Percentiles rank a stretch among this genome's conserved stretches.
Conservation (phyloP, 2,113 vertebrate species). For the Eudyptes chrysolophus region DNA sequence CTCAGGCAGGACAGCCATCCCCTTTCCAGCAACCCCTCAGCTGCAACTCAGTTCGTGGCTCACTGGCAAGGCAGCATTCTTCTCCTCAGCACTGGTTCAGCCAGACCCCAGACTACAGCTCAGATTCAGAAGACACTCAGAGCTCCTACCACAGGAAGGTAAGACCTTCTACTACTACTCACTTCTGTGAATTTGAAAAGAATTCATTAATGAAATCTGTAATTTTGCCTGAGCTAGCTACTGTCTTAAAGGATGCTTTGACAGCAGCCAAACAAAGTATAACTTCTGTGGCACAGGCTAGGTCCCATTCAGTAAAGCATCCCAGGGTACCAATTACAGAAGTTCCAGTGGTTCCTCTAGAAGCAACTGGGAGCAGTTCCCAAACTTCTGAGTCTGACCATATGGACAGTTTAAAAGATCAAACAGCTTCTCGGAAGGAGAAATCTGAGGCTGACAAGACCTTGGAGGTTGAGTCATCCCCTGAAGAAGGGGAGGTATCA, state of each 20-base stretch:
- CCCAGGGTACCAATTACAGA: neutral
- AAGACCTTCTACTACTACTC: slow-evolving; percentile 50
- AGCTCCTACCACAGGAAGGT: slow-evolving; percentile 36
- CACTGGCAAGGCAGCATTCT: slow-evolving; percentile 34
- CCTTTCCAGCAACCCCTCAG: slow-evolving; percentile 17
- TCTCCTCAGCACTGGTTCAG: slow-evolving; percentile 24
- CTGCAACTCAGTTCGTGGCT: neutral
- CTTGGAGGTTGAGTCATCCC: neutral
- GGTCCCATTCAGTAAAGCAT: neutral
- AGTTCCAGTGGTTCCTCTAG: slow-evolving; percentile 26
- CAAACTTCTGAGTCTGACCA: neutral
- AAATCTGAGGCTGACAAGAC: neutral
- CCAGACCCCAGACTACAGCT: slow-evolving; percentile 41
- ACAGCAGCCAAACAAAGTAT: slow-evolving; percentile 34
- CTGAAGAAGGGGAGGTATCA: neutral
- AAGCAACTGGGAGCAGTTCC: slow-evolving; percentile 10
- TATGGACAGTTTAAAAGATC: neutral
- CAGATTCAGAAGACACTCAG: slow-evolving; percentile 59
- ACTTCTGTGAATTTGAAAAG: slow-evolving; percentile 38
- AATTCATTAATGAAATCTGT: slow-evolving; percentile 48
- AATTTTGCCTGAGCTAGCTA: slow-evolving; percentile 50
- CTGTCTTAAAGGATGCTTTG: slow-evolving; percentile 53
- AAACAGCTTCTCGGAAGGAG: neutral
- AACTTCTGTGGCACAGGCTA: neutral
- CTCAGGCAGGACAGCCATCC: slow-evolving; percentile 57